Base-by-base conservation (phyloP, 1,140 invertebrate species). In the Aphelenchoides fujianensis region DNA sequence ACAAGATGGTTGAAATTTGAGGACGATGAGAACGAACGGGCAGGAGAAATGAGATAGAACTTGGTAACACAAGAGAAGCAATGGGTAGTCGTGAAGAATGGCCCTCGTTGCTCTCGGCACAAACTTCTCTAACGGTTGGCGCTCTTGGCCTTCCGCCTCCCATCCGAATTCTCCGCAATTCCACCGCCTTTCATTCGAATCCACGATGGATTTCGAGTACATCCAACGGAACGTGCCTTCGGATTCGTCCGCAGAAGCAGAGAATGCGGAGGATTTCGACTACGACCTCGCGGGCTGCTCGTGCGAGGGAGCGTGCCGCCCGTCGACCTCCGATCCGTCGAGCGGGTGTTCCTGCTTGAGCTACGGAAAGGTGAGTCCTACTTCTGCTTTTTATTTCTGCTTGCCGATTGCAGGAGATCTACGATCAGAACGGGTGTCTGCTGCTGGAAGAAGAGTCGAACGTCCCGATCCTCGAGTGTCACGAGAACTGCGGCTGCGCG, bases 401-500 rank as follows among this genome's bases (percentile, higher is more conserved):
- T 59, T 23, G 23, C 41, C 23, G 12, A 23, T 48, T 59, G 28
- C 23, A 59, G 55, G 5, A 59, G 7, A 59, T 30, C 55, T 59
- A 59, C 19, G 5, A 5, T 5, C 5, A 27, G 7, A 23, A 5
- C 55, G 55, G 55, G 7, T 32, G 19, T 7, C 34, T 59, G 55
- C 34, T 59, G 19, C 34, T 59, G 19, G 55, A 5, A 7, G 5
- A 5, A 23, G 23, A 59, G 27, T 59, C 55, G 7, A 23, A 7
- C 5, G 5, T 59, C 27, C 55, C 55, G 7, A 59, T 59, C 34
- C 19, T 59, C 5, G 55, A 59, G 34, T 59, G 55, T 32, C 55
- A 59, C 19, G 5, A 5, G 23, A 59, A 59, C 55, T 59, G 55
- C 34, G 28, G 27, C 5, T 59, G 55, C 34, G 28, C 55, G 19